Conservation (phyloP, 2,797 vertebrate species). For the Sebastes wilsoni region DNA sequence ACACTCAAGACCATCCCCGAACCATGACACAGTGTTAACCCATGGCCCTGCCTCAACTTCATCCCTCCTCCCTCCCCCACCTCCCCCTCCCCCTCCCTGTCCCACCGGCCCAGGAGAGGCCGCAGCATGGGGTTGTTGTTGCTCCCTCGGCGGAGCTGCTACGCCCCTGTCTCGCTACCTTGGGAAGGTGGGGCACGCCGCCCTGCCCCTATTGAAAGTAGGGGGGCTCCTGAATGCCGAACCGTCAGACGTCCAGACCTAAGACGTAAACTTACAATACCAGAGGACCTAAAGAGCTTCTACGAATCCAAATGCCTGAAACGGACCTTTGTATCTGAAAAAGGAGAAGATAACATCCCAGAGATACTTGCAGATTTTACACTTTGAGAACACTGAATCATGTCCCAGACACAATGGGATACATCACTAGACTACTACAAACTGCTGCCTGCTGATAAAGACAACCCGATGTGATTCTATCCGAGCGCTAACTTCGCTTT, state of each 20-base stretch:
- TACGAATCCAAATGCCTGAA: constrained; percentile 21
- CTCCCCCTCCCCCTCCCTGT: constrained; percentile 69
- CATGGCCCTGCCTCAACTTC: constrained; percentile 52
- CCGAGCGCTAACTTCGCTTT: constrained; percentile 21
- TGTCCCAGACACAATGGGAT: constrained; percentile 4
- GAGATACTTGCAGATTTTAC: constrained; percentile 13
- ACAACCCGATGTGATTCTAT: constrained; percentile 39
- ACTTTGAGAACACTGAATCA: constrained; percentile 5
- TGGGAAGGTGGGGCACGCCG: constrained; percentile 88
- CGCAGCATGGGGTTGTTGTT: constrained; percentile 80
- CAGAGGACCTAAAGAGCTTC: constrained; percentile 27
- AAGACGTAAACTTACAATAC: constrained; percentile 65
- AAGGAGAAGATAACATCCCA: neutral
- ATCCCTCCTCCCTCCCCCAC: constrained; percentile 56
- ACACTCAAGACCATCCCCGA: neutral
- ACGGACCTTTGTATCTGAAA: constrained; percentile 24
- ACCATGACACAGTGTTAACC: constrained; percentile 44
- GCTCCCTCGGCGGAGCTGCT: constrained; percentile 69
- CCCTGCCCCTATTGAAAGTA: constrained; percentile 85
- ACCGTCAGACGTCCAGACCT: constrained; percentile 85
- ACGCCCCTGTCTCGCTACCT: constrained; percentile 85
- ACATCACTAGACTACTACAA: constrained; percentile 17
- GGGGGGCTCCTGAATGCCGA: constrained; percentile 85
- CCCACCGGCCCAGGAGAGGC: constrained; percentile 63
- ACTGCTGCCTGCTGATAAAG: constrained; percentile 41